Conservation (phyloP, 2,888 invertebrate genomes). For the Agrochola macilenta region DNA sequence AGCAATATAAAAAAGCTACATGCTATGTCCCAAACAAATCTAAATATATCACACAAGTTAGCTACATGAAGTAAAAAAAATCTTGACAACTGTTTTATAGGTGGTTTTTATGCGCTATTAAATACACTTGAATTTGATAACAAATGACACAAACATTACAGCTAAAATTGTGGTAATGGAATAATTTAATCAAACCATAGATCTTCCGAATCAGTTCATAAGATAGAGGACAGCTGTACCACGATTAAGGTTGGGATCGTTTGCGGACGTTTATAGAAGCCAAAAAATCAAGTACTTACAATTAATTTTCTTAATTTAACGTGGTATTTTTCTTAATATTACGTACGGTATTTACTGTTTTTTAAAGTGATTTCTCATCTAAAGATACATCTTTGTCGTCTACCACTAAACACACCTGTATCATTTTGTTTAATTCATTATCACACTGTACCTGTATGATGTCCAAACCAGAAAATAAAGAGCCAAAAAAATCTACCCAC, state of each 20-base stretch:
- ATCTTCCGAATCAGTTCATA: constrained; percentile 48
- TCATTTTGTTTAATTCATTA: neutral
- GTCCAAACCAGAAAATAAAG: neutral
- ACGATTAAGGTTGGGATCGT: constrained; percentile 4
- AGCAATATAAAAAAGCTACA: no score
- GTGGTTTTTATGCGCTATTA: no score
- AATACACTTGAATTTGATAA: no score
- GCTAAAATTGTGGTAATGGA: constrained; percentile 39
- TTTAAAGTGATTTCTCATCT: neutral
- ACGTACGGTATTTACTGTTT: neutral
- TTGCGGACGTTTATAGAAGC: constrained; percentile 6
- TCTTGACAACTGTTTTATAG: no score
- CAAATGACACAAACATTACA: constrained; percentile 14
- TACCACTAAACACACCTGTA: neutral
- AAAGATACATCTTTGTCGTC: neutral
- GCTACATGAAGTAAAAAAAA: no score
- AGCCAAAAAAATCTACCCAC: neutral
- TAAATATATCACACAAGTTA: no score
- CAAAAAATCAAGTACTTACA: neutral
- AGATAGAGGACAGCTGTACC: constrained; percentile 33
- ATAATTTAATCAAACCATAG: constrained; percentile 57
- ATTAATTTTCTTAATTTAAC: no score
- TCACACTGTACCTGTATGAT: neutral
- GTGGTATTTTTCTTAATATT: no score
- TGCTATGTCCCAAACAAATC: no score